Evolutionary conservation across 2,797 vertebrate genomes (phyloP).

Genomic region (Danio albolineatus): DNA sequence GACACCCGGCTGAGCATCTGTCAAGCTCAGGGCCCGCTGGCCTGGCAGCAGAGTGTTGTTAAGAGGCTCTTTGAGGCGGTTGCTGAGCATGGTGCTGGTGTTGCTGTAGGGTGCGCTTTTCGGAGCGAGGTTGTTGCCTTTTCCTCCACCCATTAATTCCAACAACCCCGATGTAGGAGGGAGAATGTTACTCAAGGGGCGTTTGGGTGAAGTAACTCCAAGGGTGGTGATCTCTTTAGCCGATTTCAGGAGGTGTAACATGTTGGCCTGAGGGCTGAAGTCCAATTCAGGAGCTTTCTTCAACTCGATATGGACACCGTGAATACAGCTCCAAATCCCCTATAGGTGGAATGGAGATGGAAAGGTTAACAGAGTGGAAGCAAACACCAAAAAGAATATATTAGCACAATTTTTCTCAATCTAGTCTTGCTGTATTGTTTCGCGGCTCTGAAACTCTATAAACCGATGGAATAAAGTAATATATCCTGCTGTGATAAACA

Average conservation of each 20-base stretch:
- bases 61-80: constrained; percentile 93
- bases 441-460: constrained; percentile 31
- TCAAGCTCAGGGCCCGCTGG: constrained; percentile 83
- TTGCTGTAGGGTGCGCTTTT: constrained; percentile 93
- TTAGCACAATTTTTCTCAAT: constrained; percentile 46
- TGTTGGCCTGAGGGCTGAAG: constrained; percentile 95
- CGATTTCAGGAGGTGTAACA: constrained; percentile 94
- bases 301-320: constrained; percentile 96
- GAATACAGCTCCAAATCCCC: constrained; percentile 99
- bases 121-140: constrained; percentile 84
- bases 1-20: constrained; percentile 89
- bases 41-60: constrained; percentile 90
- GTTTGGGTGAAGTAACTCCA: constrained; percentile 90
- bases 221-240: constrained; percentile 90
- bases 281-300: constrained; percentile 92
- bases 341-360: constrained; percentile 59
- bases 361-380: constrained; percentile 30
- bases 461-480: constrained; percentile 38
- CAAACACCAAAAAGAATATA: constrained; percentile 45
- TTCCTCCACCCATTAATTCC: constrained; percentile 69
- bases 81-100: constrained; percentile 86
- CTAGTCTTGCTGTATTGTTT: constrained; percentile 18
- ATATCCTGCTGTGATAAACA: constrained; percentile 47
- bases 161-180: constrained; percentile 72
- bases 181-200: constrained; percentile 79